Conservation (phyloP, 1,140 invertebrate genomes). For the Zaprionus ghesquierei region DNA sequence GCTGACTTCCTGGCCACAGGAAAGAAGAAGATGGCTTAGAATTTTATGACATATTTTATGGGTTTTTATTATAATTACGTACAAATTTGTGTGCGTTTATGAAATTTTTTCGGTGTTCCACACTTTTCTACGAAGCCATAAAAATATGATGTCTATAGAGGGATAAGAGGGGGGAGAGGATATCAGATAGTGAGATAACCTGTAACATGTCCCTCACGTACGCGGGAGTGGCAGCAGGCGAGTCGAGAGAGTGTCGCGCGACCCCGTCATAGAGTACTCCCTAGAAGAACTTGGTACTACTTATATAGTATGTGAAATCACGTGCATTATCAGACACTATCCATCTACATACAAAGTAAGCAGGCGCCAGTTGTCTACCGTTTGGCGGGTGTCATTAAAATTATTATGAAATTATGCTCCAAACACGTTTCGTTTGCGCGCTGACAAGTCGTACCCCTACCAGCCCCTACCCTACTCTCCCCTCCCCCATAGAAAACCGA, state of each 20-base stretch:
- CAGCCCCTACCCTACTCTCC: not conserved
- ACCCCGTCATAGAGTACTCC: not conserved
- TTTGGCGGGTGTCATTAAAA: conserved; percentile 29
- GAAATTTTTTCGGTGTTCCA: conserved; percentile 50
- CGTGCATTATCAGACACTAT: conserved; percentile 44
- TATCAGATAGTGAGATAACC: conserved; percentile 31
- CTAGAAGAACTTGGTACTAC: conserved; percentile 11
- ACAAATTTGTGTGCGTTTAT: conserved; percentile 68
- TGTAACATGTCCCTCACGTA: conserved; percentile 41
- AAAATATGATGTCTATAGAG: conserved; percentile 71
- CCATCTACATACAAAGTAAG: conserved; percentile 39
- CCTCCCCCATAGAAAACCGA: no score
- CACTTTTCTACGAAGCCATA: conserved; percentile 70
- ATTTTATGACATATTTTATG: conserved; percentile 72
- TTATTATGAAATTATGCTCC: conserved; percentile 43
- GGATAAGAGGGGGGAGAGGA: not conserved
- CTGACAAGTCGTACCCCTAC: conserved; percentile 9
- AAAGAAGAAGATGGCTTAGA: conserved; percentile 19
- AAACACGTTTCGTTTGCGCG: conserved; percentile 36
- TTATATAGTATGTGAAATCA: conserved; percentile 30
- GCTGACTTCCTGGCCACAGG: conserved; percentile 32
- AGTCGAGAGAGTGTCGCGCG: conserved; percentile 31
- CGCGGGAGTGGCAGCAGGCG: conserved; percentile 45
- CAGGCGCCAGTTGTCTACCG: conserved; percentile 48
- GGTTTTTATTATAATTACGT: conserved; percentile 77